Conservation (phyloP, 2,888 invertebrate species). For the Acleris literana region DNA sequence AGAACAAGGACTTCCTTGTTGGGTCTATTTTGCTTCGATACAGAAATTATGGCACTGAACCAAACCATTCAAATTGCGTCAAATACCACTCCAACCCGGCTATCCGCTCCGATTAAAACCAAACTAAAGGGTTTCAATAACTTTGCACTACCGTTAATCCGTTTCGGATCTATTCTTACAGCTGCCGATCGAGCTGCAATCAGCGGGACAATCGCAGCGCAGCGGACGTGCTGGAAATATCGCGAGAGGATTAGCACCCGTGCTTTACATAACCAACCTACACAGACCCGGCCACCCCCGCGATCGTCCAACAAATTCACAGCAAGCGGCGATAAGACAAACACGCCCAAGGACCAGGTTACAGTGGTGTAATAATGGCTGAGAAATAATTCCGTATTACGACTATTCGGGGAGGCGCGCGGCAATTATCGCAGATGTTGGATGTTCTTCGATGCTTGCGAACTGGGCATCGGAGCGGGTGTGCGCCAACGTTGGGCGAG, state of each 20-base stretch:
- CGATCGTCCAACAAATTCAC: not conserved
- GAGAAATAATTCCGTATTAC: constrained; percentile 37
- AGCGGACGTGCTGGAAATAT: constrained; percentile 32
- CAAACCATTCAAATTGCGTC: too few species aligned
- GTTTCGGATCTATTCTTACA: constrained; percentile 28
- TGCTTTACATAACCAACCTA: constrained; percentile 26
- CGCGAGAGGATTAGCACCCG: constrained; percentile 28
- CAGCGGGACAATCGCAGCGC: constrained; percentile 14
- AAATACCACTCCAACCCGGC: not conserved
- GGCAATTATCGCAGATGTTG: constrained; percentile 31
- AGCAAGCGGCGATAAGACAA: not conserved
- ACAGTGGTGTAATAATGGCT: constrained; percentile 31
- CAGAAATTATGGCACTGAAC: too few species aligned
- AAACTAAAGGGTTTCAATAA: constrained; percentile 22
- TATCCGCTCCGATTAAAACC: not conserved
- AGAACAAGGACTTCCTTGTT: too few species aligned
- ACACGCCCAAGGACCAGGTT: not conserved
- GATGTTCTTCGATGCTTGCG: constrained; percentile 1
- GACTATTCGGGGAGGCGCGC: constrained; percentile 34
- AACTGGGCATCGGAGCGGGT: constrained; percentile 4
- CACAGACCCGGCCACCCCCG: not conserved
- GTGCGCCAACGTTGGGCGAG: constrained; percentile 5
- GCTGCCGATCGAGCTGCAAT: constrained; percentile 30
- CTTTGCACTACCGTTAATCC: constrained; percentile 30
- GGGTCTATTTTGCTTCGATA: too few species aligned